Conservation (phyloP, 2,113 vertebrate species). For the Thamnaconus septentrionalis region DNA sequence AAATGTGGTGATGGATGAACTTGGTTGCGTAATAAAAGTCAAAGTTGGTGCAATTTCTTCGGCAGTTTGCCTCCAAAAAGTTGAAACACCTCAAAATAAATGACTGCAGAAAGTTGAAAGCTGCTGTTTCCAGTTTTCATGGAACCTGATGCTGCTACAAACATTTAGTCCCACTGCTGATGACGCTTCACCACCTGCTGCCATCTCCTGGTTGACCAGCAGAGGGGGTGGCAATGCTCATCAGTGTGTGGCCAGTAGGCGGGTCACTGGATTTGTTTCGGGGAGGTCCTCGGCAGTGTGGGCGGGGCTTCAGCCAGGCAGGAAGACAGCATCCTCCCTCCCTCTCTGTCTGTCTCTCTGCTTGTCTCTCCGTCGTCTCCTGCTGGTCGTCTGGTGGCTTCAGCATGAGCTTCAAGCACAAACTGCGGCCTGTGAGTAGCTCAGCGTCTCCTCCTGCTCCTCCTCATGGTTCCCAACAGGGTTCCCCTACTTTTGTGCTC, state of each 20-base stretch:
- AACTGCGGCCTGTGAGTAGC: conserved; percentile 78
- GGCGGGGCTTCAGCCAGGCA: conserved; percentile 40
- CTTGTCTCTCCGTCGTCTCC: conserved; percentile 30
- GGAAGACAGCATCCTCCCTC: conserved; percentile 29
- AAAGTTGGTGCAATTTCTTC: neutral
- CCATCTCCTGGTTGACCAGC: neutral
- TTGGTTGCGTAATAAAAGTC: neutral
- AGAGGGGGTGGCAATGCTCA: neutral
- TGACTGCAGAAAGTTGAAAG: neutral
- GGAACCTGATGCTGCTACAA: too few species aligned
- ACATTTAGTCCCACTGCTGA: too few species aligned
- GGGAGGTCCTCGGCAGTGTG: conserved; percentile 12
- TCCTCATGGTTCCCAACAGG: too few species aligned
- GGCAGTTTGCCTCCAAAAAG: neutral
- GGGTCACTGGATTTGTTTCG: conserved; percentile 11
- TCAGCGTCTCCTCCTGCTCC: conserved; percentile 3
- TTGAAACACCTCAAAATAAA: too few species aligned
- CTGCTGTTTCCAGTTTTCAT: neutral
- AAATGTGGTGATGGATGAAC: rapidly evolving
- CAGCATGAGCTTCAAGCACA: conserved; percentile 77
- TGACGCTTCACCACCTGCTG: neutral
- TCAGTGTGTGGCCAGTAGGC: neutral
- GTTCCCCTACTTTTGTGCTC: neutral
- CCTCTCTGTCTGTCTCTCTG: conserved; percentile 9
- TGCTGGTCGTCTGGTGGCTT: conserved; percentile 36